A percentile compares a stretch with the other conserved stretches of the same genome.
phyloP scores from a whole-genome alignment of 2,888 invertebrate species.

The Cryptocephalus primarius region DNA sequence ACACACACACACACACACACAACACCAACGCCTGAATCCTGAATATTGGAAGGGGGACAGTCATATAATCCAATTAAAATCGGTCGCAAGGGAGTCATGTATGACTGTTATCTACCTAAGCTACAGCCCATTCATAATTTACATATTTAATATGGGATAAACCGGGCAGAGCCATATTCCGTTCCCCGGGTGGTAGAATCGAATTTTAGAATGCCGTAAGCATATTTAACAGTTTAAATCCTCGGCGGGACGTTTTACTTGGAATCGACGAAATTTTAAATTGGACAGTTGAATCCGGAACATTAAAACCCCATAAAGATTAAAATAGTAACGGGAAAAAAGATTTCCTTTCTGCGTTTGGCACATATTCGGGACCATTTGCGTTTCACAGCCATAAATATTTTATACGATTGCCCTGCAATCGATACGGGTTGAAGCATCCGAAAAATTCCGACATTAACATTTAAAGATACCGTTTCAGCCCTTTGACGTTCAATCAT shows the following conservation, averaged over 20 bases:
- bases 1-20: no score
- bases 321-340: not conserved
- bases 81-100: constrained; percentile 30
- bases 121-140: constrained; percentile 33
- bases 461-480: no score
- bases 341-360: not conserved
- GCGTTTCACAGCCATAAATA: not conserved
- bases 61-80: constrained; percentile 36
- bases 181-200: constrained; percentile 10
- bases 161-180: constrained; percentile 10
- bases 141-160: constrained; percentile 29
- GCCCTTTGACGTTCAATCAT: no score
- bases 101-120: constrained; percentile 34
- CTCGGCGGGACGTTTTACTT: constrained; percentile 13
- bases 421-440: no score
- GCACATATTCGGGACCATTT: not conserved
- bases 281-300: not conserved
- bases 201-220: constrained; percentile 16
- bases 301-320: not conserved
- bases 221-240: constrained; percentile 22
- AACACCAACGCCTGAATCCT: not conserved
- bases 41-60: constrained; percentile 17
- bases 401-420: not conserved
- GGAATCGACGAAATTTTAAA: not conserved
- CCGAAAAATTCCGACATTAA: no score